These are phyloP conservation scores for Apeltes quadracus DNA, from an alignment of 2,113 vertebrate genomes.

Conservation along the genomic window DNA sequence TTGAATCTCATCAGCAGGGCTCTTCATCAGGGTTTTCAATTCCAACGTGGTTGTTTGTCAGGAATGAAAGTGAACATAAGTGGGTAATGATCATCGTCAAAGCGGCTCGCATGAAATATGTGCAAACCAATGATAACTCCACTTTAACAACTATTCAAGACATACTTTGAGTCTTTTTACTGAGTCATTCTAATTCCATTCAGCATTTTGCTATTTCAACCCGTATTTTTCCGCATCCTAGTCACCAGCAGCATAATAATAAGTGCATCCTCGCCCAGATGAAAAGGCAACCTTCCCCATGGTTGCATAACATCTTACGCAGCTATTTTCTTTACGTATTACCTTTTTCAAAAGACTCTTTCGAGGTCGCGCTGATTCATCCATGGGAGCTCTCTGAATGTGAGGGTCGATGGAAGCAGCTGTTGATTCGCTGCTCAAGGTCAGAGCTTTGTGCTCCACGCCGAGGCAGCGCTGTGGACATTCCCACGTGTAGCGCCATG, in stretches of 20 bases:
- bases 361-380: constrained; percentile 21
- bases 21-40: neutral
- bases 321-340: neutral
- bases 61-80: neutral
- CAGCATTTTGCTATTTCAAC: neutral
- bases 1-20: neutral
- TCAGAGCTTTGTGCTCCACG: neutral
- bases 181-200: constrained; percentile 26
- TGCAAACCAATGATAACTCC: neutral
- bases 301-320: constrained; percentile 6
- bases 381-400: constrained; percentile 6
- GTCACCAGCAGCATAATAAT: neutral
- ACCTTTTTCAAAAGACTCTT: neutral
- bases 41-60: neutral
- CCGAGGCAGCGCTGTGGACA: neutral
- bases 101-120: neutral
- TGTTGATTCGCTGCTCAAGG: constrained; percentile 21
- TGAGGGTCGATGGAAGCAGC: constrained; percentile 1
- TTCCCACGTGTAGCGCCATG: neutral
- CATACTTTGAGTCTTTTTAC: neutral
- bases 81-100: no score
- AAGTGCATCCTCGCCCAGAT: neutral
- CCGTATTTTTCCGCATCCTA: neutral
- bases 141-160: neutral
- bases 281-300: neutral